phyloP scores from a whole-genome alignment of 2,888 invertebrate genomes.

The Colletes collaris region DNA sequence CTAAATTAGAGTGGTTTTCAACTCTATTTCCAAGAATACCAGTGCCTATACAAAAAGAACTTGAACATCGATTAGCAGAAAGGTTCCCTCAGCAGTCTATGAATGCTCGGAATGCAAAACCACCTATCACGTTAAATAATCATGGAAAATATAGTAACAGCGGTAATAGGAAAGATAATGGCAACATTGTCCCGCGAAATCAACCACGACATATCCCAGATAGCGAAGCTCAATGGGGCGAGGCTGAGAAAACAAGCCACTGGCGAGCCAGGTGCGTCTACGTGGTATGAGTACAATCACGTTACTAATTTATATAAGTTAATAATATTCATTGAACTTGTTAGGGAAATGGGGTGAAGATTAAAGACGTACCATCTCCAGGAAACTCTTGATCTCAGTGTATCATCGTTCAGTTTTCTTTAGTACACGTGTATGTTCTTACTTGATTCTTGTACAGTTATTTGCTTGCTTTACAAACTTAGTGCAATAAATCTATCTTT shows the following conservation, averaged over 20 bases:
- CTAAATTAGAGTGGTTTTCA: constrained; percentile 99
- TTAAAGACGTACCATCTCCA: constrained; percentile 62
- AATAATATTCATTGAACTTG: constrained; percentile 61
- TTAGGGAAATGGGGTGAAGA: constrained; percentile 69
- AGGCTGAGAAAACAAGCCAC: constrained; percentile 82
- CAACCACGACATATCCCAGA: constrained; percentile 81
- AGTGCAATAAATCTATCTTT: background rate
- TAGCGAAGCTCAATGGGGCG: constrained; percentile 82
- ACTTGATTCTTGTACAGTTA: constrained; percentile 47
- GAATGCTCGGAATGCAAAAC: constrained; percentile 80
- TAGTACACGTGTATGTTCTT: constrained; percentile 50
- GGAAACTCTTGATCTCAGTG: constrained; percentile 62
- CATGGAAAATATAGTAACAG: constrained; percentile 78
- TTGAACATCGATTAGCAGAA: constrained; percentile 89
- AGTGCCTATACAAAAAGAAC: constrained; percentile 97
- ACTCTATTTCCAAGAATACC: constrained; percentile 99
- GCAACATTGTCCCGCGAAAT: constrained; percentile 71
- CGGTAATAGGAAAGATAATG: constrained; percentile 77
- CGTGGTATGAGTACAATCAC: constrained; percentile 82
- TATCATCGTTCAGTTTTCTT: constrained; percentile 57
- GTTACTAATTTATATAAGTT: constrained; percentile 70
- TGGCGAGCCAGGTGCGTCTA: constrained; percentile 83
- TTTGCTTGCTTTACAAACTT: constrained; percentile 20
- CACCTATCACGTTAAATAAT: constrained; percentile 80
- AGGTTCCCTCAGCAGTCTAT: constrained; percentile 85